Evolutionary conservation across 2,113 vertebrate genomes (phyloP).

Genomic region (Tyto alba): DNA sequence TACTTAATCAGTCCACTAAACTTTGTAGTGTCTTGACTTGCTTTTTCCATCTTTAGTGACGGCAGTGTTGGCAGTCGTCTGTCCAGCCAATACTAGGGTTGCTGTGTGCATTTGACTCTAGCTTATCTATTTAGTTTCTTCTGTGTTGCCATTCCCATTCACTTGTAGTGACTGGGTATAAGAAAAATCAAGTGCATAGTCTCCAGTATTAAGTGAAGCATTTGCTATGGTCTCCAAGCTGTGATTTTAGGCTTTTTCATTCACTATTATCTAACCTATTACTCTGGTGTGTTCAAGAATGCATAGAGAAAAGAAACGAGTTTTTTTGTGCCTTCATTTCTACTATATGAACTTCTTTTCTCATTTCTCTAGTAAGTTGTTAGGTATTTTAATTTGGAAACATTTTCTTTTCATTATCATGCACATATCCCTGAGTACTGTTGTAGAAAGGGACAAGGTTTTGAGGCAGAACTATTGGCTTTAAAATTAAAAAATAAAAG

Average conservation of each 20-base stretch:
- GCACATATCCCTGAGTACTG: background rate
- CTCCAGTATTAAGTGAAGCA: background rate
- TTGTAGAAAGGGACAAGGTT: background rate
- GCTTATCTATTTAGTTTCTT: background rate
- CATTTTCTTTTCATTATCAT: background rate
- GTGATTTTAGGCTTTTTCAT: background rate
- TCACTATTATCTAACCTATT: background rate
- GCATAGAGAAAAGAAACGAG: background rate
- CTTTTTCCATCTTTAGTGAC: background rate
- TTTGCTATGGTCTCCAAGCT: background rate
- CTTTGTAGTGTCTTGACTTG: background rate
- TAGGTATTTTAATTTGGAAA: background rate
- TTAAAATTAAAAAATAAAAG: background rate
- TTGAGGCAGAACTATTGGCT: background rate
- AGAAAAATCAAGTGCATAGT: background rate
- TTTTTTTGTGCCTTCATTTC: background rate
- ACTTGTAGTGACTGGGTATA: background rate
- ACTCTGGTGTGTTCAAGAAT: background rate
- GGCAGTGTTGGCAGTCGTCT: background rate
- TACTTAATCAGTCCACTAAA: background rate
- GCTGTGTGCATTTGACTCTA: background rate
- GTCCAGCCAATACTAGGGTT: background rate
- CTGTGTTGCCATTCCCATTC: background rate
- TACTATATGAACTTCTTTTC: background rate
- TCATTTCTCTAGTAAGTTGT: background rate